Conservation (phyloP, 64 coral and sea anemone species). For the Cladopsammia gracilis region DNA sequence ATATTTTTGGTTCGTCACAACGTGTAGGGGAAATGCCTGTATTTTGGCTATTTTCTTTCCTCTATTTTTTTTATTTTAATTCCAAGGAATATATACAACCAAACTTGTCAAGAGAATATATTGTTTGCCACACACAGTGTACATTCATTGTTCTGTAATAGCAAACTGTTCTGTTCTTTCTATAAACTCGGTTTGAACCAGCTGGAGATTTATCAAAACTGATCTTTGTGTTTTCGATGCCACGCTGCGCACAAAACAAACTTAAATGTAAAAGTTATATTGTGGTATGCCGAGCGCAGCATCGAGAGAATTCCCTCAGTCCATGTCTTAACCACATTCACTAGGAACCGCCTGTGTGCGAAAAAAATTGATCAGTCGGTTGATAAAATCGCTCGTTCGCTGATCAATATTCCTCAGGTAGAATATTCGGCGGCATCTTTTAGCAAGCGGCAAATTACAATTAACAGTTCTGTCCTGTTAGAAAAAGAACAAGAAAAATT, state of each 20-base stretch:
- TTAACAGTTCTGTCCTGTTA: constrained; percentile 14
- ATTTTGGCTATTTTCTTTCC: not conserved
- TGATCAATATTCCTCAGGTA: not conserved
- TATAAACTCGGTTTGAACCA: constrained; percentile 38
- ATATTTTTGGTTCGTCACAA: not conserved
- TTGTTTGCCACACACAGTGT: constrained; percentile 53
- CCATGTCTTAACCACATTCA: not conserved
- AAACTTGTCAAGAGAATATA: constrained; percentile 41
- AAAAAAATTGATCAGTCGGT: constrained; percentile 9
- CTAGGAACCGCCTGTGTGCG: not conserved
- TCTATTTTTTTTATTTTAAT: not conserved
- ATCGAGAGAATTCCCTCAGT: constrained; percentile 6
- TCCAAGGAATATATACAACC: not conserved
- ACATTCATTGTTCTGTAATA: constrained; percentile 28
- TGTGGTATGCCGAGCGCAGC: constrained; percentile 24
- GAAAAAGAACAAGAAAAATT: not conserved
- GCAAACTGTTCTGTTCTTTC: constrained; percentile 37
- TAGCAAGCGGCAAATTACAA: constrained; percentile 37
- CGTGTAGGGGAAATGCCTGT: not conserved
- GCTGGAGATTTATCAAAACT: constrained; percentile 60
- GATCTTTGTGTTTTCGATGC: constrained; percentile 45
- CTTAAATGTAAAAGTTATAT: constrained; percentile 23
- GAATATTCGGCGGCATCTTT: constrained; percentile 27
- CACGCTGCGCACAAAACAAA: constrained; percentile 21
- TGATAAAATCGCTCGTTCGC: constrained; percentile 28